These are phyloP conservation scores for Spea bombifrons DNA, from an alignment of 2,113 vertebrate species.

Conservation along the genomic window DNA sequence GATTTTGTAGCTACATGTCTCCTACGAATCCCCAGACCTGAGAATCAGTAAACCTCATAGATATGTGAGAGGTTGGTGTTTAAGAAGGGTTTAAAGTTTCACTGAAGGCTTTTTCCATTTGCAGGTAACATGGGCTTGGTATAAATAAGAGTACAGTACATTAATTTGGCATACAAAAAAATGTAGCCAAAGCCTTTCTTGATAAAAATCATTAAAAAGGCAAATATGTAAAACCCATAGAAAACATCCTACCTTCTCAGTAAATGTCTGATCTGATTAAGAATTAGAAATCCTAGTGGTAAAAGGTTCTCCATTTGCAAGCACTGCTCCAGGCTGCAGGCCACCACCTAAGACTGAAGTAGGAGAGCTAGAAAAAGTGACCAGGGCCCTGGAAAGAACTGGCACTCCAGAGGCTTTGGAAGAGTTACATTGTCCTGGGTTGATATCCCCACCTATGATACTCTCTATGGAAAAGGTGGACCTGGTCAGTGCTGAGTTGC, in stretches of 20 bases:
- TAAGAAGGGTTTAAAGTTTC: conserved; percentile 44
- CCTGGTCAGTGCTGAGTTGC: conserved; percentile 66
- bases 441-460: conserved; percentile 78
- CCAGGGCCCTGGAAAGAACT: conserved; percentile 68
- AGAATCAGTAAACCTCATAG: conserved; percentile 57
- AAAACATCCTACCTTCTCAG: conserved; percentile 65
- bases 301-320: conserved; percentile 76
- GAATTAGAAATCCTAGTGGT: conserved; percentile 81
- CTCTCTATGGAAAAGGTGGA: conserved; percentile 91
- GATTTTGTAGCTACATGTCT: conserved; percentile 48
- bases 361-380: conserved; percentile 59
- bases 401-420: conserved; percentile 76
- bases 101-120: conserved; percentile 19
- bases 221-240: conserved; percentile 26
- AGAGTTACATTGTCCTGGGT: conserved; percentile 60
- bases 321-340: conserved; percentile 59
- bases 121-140: conserved; percentile 60
- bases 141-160: conserved; percentile 63
- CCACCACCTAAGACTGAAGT: conserved; percentile 57
- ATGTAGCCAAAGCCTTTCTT: conserved; percentile 18
- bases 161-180: neutral
- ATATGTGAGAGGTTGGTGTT: neutral
- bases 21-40: conserved; percentile 64
- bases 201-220: conserved; percentile 2
- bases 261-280: conserved; percentile 64